Evolutionary conservation across 1,140 invertebrate genomes (phyloP).

Genomic region (Drosophila melanogaster): Release_6_plus_ISO1_MT NT_037436.4:21124501-21125000

Average conservation of each 20-base stretch:
- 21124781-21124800: background rate
- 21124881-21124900: too few species aligned
- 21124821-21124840: too few species aligned
- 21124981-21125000: too few species aligned
- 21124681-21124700: conserved; percentile 44
- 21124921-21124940: too few species aligned
- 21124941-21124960: too few species aligned
- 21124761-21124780: conserved; percentile 12
- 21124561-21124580: conserved; percentile 33
- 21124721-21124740: conserved; percentile 53
- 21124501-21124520: conserved; percentile 61
- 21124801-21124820: too few species aligned
- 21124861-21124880: too few species aligned
- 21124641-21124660: conserved; percentile 40
- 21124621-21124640: conserved; percentile 27
- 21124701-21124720: conserved; percentile 76
- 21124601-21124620: conserved; percentile 27
- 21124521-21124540: conserved; percentile 77
- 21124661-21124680: conserved; percentile 29
- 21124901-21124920: too few species aligned
- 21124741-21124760: conserved; percentile 25
- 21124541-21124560: conserved; percentile 53
- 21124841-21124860: too few species aligned
- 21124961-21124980: too few species aligned
- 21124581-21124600: conserved; percentile 29